phyloP scores from a whole-genome alignment of 2,797 vertebrate species.

The Fratercula arctica region DNA sequence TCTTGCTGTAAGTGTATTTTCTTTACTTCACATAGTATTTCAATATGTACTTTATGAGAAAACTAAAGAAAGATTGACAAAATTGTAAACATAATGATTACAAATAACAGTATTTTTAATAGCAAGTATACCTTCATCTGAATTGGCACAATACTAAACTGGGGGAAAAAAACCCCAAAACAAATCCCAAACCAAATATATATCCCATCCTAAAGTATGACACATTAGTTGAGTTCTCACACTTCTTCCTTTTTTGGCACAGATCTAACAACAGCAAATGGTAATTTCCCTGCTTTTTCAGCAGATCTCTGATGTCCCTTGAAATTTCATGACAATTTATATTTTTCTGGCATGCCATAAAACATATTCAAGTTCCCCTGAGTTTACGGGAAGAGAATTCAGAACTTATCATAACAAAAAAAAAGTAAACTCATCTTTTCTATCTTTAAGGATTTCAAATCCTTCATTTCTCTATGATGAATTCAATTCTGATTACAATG shows the following conservation, averaged over 20 bases:
- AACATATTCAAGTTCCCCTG: not conserved
- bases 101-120: not conserved
- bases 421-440: not conserved
- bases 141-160: not conserved
- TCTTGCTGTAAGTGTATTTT: conserved; percentile 83
- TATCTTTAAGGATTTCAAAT: not conserved
- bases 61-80: conserved; percentile 73
- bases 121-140: not conserved
- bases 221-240: not conserved
- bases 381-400: not conserved
- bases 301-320: not conserved
- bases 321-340: not conserved
- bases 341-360: not conserved
- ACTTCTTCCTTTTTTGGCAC: not conserved
- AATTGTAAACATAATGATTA: not conserved
- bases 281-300: not conserved
- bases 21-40: conserved; percentile 88
- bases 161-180: fast-evolving
- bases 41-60: conserved; percentile 85
- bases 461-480: not conserved
- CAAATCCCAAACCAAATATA: not conserved
- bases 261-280: not conserved
- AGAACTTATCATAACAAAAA: not conserved
- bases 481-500: not conserved
- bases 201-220: not conserved